Evolutionary conservation across 2,888 invertebrate species (phyloP).

Genomic region (Hypolimnas misippus): DNA sequence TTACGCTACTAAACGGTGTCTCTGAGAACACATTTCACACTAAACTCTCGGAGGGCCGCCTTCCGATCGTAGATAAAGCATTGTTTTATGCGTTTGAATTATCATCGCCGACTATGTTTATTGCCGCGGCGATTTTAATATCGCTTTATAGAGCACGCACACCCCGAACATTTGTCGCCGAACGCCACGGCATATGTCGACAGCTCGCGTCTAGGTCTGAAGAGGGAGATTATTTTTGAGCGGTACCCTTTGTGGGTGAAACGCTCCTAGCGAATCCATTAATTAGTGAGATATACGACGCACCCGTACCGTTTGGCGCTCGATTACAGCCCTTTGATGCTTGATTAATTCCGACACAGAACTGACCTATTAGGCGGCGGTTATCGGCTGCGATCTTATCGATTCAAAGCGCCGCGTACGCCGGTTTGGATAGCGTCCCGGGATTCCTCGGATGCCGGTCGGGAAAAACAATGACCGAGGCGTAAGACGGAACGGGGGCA

Average conservation of each 20-base stretch:
- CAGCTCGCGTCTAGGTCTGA: conserved; percentile 20
- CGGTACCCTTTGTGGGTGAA: conserved; percentile 77
- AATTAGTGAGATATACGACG: conserved; percentile 81
- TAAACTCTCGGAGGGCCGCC: conserved; percentile 59
- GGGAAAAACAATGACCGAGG: conserved; percentile 79
- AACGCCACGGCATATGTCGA: conserved; percentile 24
- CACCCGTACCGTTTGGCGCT: conserved; percentile 62
- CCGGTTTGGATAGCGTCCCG: conserved; percentile 66
- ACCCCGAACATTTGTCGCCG: conserved; percentile 9
- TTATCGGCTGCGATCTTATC: conserved; percentile 78
- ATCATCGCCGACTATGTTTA: conserved; percentile 78
- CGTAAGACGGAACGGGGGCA: conserved; percentile 70
- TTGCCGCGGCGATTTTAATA: conserved; percentile 74
- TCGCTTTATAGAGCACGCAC: conserved; percentile 67
- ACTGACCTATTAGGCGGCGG: conserved; percentile 76
- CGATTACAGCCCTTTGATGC: conserved; percentile 79
- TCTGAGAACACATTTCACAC: conserved; percentile 82
- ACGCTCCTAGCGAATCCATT: conserved; percentile 78
- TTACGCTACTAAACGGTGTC: conserved; percentile 82
- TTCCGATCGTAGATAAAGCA: conserved; percentile 76
- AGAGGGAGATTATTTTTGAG: conserved; percentile 52
- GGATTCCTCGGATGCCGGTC: conserved; percentile 69
- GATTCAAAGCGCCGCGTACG: conserved; percentile 77
- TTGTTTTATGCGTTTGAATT: conserved; percentile 81
- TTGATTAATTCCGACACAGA: conserved; percentile 82